Evolutionary conservation across 2,797 vertebrate species (phyloP).

Genomic region (Acanthiza pusilla): DNA sequence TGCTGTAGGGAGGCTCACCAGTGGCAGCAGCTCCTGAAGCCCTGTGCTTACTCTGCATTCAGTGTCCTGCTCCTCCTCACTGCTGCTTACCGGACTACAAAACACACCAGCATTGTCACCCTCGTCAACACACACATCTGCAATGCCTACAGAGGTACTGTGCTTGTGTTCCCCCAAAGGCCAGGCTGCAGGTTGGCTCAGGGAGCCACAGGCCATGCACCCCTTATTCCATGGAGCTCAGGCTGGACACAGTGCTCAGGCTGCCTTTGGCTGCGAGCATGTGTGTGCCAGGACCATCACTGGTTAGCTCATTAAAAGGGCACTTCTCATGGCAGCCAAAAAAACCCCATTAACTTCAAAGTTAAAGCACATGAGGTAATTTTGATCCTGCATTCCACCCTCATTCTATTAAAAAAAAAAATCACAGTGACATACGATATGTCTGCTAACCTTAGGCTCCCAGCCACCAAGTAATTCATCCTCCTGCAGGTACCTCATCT

Average conservation of each 20-base stretch:
- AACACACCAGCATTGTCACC: background rate
- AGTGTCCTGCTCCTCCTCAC: background rate
- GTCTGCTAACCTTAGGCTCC: background rate
- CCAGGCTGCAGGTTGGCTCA: background rate
- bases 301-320: background rate
- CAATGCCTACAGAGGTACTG: rapidly evolving
- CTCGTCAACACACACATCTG: background rate
- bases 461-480: background rate
- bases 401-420: background rate
- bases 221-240: rapidly evolving
- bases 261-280: background rate
- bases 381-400: background rate
- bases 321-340: background rate
- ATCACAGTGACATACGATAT: background rate
- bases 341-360: background rate
- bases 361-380: background rate
- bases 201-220: rapidly evolving
- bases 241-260: rapidly evolving
- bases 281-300: background rate
- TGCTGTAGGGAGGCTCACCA: background rate
- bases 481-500: slow-evolving; percentile 5
- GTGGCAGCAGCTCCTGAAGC: background rate
- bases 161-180: background rate
- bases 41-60: background rate
- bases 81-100: rapidly evolving